Base-by-base conservation (phyloP, 2,797 vertebrate genomes). In the Scleropages formosus region DNA sequence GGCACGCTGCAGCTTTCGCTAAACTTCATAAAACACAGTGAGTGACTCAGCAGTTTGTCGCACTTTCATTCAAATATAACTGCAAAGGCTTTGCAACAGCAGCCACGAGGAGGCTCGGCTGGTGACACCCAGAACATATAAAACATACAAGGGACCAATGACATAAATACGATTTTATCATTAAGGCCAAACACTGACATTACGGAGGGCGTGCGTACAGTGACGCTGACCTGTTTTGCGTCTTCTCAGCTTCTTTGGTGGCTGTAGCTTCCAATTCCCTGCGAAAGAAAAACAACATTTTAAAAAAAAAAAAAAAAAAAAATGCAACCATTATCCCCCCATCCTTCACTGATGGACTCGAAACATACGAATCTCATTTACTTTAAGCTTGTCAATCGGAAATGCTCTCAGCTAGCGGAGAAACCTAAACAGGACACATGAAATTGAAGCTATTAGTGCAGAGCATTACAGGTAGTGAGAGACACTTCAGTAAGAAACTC, bases 211-310 rank as follows among this genome's bases (percentile, higher is more conserved):
- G 53, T 27, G 51, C 16, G 24, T 16, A 15, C 12, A 47, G 47
- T 20, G 24, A 69, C 62, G 82, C 93, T 92, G 84, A 98, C 96
- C 96, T 96, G 94, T 93, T 94, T 91, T 89, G 92, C 93, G 93
- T 96, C 91, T 95, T 89, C 89, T 95, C 93, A 88, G 91, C 90
- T 94, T 98, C 96, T 99, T 98, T 98, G 96, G 96, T 97, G 94
- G 94, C 94, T 95, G 95, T 94, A 95, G 95, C 96, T 95, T 98
- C 94, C 96, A 95, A 95, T 91, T 96, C 95, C 97, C 94, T 95
- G 87, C 66, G 94, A 39, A 89, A 84, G 71, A 88, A 81, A 60
- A 59, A 60, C 86, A 13, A 71, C 26, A n/a, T 22, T 47, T 69
- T 44, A 71, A 47, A 59, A 22, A 20, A 46, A 6, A n/a, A n/a